A percentile compares a stretch with the other conserved stretches of the same genome.
These are phyloP conservation scores for Drosophila emarginata DNA, from an alignment of 2,888 invertebrate species.

Conservation along the genomic window DNA sequence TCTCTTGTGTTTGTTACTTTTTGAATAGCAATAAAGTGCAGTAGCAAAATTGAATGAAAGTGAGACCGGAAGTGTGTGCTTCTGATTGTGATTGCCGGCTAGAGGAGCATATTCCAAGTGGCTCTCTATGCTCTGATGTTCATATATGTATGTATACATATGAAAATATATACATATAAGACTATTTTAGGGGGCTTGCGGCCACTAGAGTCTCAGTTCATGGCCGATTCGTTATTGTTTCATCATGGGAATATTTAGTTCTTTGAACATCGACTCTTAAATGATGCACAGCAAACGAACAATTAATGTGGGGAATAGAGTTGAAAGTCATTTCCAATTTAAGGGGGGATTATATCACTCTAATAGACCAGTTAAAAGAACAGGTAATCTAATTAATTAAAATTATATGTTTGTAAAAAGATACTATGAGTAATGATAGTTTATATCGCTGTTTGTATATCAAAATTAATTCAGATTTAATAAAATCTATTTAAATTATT, in stretches of 20 bases:
- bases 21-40: conserved; percentile 45
- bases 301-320: not conserved
- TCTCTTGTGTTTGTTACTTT: conserved; percentile 29
- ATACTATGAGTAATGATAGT: no score
- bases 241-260: conserved; percentile 7
- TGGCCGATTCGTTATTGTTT: conserved; percentile 6
- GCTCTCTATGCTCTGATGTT: conserved; percentile 6
- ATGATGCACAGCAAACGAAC: not conserved
- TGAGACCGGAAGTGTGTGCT: conserved; percentile 61
- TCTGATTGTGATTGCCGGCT: conserved; percentile 48
- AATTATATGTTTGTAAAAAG: no score
- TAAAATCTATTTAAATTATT: no score
- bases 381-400: no score
- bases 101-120: not conserved
- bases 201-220: not conserved
- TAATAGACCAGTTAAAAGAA: no score
- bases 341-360: not conserved
- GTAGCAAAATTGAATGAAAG: conserved; percentile 64
- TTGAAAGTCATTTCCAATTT: not conserved
- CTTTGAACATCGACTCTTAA: not conserved
- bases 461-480: no score
- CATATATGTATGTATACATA: not conserved
- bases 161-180: not conserved
- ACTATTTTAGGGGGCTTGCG: not conserved
- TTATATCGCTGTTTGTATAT: no score